Base-by-base conservation (phyloP, 1,140 invertebrate genomes). In the Cardiocondyla obscurior region DNA sequence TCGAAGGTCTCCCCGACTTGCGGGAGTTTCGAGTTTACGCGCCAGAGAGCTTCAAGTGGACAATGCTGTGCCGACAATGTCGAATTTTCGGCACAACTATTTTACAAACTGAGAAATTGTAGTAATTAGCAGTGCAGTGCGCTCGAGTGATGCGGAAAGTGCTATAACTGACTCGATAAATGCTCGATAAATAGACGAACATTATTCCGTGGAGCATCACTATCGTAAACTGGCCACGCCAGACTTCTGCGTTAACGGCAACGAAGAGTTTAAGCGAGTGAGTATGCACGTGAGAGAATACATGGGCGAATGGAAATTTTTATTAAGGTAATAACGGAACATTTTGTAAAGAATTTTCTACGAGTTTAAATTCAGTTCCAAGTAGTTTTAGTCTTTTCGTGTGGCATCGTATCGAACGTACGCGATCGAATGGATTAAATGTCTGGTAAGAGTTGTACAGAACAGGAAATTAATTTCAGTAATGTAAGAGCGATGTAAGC, bases 311-410 rank as follows among this genome's bases (percentile, higher is more conserved):
- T 62, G 53, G 16, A 12, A 62, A 79, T 36, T 55, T 44, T 57
- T 82, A 83, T 46, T 30, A 62, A 33, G 36, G 16, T 83, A 79
- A 67, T 39, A 79, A 67, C 46, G 64, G 64, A 72, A 44, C 72
- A 83, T 90, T 90, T 90, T 90, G 74, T 90, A 90, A 86, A 73
- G 14, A 67, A 88, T 90, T 90, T 90, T 90, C 79, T 90, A 90
- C 89, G 79, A 88, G 64, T 72, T 69, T 83, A 62, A 82, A 70
- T 49, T 57, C 36, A 3, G 36, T 39, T 73, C 46, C n/a, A 79
- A 53, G 44, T 86, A 83, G 67, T 33, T 86, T 70, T 83, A 84
- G 30, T 30, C 82, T 57, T 19, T 28, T 69, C 22, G 10, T 12
- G 10, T 33, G 30, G 14, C 42, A 28, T 42, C 39, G 58, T 33